phyloP scores from a whole-genome alignment of 2,797 vertebrate genomes.

The Rhyacichthys aspro region DNA sequence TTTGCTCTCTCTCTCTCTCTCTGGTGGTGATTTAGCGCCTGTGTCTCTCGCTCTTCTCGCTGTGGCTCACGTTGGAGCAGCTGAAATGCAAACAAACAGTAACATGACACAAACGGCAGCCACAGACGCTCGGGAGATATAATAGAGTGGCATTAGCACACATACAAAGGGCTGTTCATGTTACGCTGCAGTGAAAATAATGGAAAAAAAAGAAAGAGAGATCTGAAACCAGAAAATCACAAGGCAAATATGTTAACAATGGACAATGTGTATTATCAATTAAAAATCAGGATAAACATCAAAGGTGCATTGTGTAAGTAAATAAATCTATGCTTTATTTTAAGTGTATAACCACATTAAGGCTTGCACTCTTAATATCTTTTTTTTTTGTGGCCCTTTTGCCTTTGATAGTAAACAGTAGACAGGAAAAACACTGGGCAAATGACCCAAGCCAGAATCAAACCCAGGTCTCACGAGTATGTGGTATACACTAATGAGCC shows the following conservation, averaged over 20 bases:
- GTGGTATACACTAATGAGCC: too few relatives aligned
- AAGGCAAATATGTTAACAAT: background rate
- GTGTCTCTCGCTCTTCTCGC: slow-evolving; percentile 2
- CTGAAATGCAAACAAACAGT: slow-evolving; percentile 20
- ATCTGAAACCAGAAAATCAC: background rate
- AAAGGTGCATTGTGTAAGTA: too few relatives aligned
- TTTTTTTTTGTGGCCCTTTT: too few relatives aligned
- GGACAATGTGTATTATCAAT: background rate
- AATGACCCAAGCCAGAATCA: too few relatives aligned
- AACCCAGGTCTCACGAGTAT: too few relatives aligned
- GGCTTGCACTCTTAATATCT: too few relatives aligned
- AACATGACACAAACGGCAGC: slow-evolving; percentile 16
- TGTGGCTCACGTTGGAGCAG: background rate
- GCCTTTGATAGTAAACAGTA: too few relatives aligned
- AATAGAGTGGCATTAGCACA: background rate
- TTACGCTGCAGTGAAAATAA: background rate
- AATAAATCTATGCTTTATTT: too few relatives aligned
- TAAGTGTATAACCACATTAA: too few relatives aligned
- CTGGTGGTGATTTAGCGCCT: slow-evolving; percentile 4
- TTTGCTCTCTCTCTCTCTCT: slow-evolving; percentile 13
- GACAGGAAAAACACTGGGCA: too few relatives aligned
- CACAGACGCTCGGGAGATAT: background rate
- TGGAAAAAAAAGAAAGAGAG: background rate
- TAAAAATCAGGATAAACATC: too few relatives aligned
- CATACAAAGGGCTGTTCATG: background rate